Evolutionary conservation across 2,797 vertebrate species (phyloP), one percentile per base, ranked within the genome.

Genomic region (Centropyge bicolor): DNA sequence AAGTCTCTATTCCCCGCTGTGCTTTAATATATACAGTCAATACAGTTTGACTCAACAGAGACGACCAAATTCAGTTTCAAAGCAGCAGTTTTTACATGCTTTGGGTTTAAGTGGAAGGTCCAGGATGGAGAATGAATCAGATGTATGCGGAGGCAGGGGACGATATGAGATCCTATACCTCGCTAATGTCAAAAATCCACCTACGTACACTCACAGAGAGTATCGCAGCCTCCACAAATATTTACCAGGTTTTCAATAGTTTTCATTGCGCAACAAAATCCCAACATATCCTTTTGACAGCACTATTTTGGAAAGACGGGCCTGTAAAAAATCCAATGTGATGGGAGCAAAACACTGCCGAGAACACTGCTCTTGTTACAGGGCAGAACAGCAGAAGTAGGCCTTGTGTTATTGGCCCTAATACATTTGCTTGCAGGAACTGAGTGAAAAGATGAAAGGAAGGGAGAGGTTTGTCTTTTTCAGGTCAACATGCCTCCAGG

Each of bases 401-500:
- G 87, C 80, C 79, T 89, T 35, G 7, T 81, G 48, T 60, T 88
- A 88, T 76, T 90, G 87, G 84, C 86, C 85, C 78, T 78, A 73
- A 90, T 91, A 83, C 76, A 82, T 91, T 82, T 64, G 72, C 86
- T 88, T 83, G 86, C 81, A 90, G 90, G 74, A 88, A 82, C 87
- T 78, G 86, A 87, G 87, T 90, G 74, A 72, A 57, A 88, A 92
- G 91, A 94, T 94, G 88, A 94, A 95, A 94, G 83, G 81, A 85
- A 87, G 64, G 68, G 72, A 84, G 84, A 85, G 70, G 84, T 91
- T 91, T 79, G 83, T 91, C 87, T 94, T 91, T 94, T 95, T 74
- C 92, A 94, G 95, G 94, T 95, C 94, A 95, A 82, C 84, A 73
- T 87, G 78, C 93, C 94, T 94, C 94, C 73, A 77, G 94, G 91